Base-by-base conservation (phyloP, 2,797 vertebrate species). In the Morus bassanus region DNA sequence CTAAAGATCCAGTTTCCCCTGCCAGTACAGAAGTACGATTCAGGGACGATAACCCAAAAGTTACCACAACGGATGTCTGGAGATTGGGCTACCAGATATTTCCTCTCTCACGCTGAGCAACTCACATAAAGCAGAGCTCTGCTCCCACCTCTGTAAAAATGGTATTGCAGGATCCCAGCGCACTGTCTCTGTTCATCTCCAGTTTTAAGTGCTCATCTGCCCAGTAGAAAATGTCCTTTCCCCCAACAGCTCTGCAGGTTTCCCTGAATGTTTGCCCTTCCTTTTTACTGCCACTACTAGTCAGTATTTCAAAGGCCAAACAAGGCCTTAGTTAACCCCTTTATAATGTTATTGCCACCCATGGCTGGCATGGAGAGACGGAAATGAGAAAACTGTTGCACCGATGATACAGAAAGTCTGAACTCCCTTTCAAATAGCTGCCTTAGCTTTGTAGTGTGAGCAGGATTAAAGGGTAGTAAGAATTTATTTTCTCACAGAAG, bases 401-500 rank as follows among this genome's bases (percentile, higher is more conserved):
- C 5, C 2, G 28, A 79, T 76, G 70, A 81, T 63, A 81, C 80
- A 85, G 54, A 87, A 91, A 54, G 23, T 33, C 85, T 91, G 67
- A 94, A 89, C 70, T 89, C 80, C 19, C 70, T 95, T 88, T 90
- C 77, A 87, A 24, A 87, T 87, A 1, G 0, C 59, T 96, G 70
- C 17, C 3, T 15, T 64, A 74, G 72, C 65, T 94, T 89, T 87
- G 65, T 61, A 84, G 88, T 13, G 50, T 21, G 69, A 96, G 81
- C 63, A 64, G 88, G 89, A 91, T 94, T 95, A 95, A 95, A 92
- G 61, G 23, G 80, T 57, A 87, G 93, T 77, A 95, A 91, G 84
- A 92, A 95, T 79, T 94, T 77, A 85, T 96, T 96, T 97, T 95
- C 70, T 90, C 94, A 63, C 59, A 89, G 63, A 77, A 91, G 83